Evolutionary conservation across 2,888 invertebrate species (phyloP), one percentile per base, ranked within the genome.

Genomic region (Synergus laeviventris): DNA sequence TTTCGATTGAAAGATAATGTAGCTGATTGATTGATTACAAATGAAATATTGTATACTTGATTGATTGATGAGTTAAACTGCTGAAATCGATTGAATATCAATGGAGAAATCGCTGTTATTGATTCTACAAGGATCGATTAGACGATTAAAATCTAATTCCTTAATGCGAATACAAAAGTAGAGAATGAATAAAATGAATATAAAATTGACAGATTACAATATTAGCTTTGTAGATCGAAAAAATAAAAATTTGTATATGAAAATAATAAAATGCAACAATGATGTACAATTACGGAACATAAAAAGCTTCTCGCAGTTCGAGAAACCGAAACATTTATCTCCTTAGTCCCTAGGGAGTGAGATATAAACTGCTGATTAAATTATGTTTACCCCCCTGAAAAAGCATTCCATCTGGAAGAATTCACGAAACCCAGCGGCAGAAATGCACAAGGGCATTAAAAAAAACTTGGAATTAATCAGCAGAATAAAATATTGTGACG

Each of bases 351-450:
- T 5, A 24, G 24, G 59, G 59, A 59, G 59, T 24, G 12, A 59
- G 59, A 59, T 59, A 59, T 59, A 14, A 59, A 59, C 59, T 59
- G 21, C 59, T 59, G 59, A 59, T 59, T 59, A 59, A 59, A 59
- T 59, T 59, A 59, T 59, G 59, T 59, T 59, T 24, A 14, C 59
- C 59, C 59, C 59, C 24, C 59, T 56, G 14, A 59, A 59, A 56
- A 59, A 59, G 24, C 59, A 59, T 21, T 14, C 59, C 59, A 59
- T 59, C 59, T 59, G 59, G 59, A 64, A 64, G 39, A 39, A 64
- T 64, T 39, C 39, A 24, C 59, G 59, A 24, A 59, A 18, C 59
- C 21, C 11, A 24, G 59, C 24, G 18, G 54, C 54, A 59, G 24
- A 11, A 59, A 14, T 24, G 59, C 59, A 59, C 59, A 24, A 14